phyloP scores from a whole-genome alignment of 2,797 vertebrate genomes.

The Acanthopagrus latus region DNA sequence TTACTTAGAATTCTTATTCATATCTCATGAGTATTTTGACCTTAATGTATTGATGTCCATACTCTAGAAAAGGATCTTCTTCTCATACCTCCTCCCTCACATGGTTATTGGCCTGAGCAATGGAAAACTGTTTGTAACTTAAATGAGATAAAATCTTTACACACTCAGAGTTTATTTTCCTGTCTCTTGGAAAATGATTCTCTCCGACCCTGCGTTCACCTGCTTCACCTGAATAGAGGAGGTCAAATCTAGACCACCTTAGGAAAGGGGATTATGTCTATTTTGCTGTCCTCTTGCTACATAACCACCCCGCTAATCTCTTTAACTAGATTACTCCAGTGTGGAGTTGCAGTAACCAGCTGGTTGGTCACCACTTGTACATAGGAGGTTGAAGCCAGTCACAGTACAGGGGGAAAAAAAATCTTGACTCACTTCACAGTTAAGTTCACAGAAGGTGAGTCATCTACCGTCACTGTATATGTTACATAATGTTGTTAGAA shows the following conservation, averaged over 20 bases:
- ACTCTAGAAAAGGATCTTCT: too few relatives aligned
- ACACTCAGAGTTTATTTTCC: neutral
- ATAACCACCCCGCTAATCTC: constrained; percentile 76
- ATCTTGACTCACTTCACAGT: neutral
- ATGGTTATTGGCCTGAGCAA: neutral
- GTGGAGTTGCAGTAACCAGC: constrained; percentile 11
- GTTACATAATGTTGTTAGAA: neutral
- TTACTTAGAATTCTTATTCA: neutral
- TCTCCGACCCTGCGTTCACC: neutral
- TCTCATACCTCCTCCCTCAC: neutral
- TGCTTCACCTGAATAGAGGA: constrained; percentile 15
- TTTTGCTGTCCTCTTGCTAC: constrained; percentile 61
- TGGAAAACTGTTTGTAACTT: neutral
- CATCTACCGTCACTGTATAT: neutral
- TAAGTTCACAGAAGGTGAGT: neutral
- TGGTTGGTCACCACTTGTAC: neutral
- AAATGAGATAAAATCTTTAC: neutral
- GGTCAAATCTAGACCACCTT: constrained; percentile 40
- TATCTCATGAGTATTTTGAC: neutral
- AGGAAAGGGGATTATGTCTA: constrained; percentile 71
- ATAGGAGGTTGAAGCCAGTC: neutral
- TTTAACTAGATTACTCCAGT: constrained; percentile 74
- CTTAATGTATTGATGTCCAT: too few relatives aligned
- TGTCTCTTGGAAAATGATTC: constrained; percentile 8
- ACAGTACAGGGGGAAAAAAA: neutral